A percentile compares a stretch with the other conserved stretches of the same genome.
phyloP scores from a whole-genome alignment of 1,140 invertebrate genomes.

The Ceratosolen solmsi region DNA sequence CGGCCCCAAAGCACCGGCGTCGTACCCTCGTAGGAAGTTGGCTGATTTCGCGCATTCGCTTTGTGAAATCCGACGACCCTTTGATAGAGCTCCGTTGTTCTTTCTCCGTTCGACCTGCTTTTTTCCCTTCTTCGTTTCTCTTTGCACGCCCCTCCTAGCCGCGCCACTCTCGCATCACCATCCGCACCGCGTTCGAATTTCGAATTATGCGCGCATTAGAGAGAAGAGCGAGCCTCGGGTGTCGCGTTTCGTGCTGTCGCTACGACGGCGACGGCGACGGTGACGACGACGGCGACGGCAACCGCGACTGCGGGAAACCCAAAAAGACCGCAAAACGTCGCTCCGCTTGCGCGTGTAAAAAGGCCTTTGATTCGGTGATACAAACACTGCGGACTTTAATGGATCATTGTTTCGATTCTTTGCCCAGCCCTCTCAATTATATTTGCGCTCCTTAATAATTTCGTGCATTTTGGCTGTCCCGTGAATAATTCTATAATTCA shows the following conservation, averaged over 20 bases:
- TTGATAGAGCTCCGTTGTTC: slow-evolving; percentile 30
- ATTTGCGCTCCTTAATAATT: not conserved
- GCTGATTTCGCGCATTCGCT: slow-evolving; percentile 24
- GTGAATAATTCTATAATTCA: not conserved
- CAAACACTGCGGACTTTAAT: not conserved
- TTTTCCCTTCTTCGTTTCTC: not conserved
- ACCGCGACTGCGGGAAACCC: not conserved
- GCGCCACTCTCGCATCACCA: not conserved
- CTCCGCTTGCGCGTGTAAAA: not conserved
- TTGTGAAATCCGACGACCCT: slow-evolving; percentile 39
- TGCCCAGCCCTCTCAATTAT: not conserved
- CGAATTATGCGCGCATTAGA: slow-evolving; percentile 30
- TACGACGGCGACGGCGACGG: not conserved
- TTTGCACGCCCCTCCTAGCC: not conserved
- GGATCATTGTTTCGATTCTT: slow-evolving; percentile 19
- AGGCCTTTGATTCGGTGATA: slow-evolving; percentile 16
- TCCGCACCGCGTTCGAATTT: not conserved
- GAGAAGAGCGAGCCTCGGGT: slow-evolving; percentile 13
- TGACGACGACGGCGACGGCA: not conserved
- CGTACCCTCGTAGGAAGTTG: not conserved
- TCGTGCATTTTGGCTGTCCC: not conserved
- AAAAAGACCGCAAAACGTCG: not conserved
- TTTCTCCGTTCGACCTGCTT: slow-evolving; percentile 20
- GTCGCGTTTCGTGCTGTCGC: slow-evolving; percentile 15
- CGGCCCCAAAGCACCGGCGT: not conserved